Percentiles rank a stretch among this genome's conserved stretches.
These are phyloP conservation scores for Erythrocercus mccallii DNA, from an alignment of 2,113 vertebrate genomes.

Conservation along the genomic window DNA sequence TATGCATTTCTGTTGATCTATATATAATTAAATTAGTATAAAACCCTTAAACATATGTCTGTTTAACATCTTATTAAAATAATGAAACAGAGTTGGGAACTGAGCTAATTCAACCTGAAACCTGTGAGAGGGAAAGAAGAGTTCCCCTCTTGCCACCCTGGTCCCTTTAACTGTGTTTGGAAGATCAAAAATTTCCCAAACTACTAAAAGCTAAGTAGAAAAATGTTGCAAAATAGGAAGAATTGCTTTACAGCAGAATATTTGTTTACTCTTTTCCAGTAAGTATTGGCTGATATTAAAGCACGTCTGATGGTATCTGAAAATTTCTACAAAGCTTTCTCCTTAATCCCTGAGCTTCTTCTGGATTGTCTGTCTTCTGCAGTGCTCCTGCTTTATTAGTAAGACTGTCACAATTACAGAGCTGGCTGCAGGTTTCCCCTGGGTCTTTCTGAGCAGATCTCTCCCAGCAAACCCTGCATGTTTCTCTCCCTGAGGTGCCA, in stretches of 20 bases:
- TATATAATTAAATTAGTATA: constrained; percentile 14
- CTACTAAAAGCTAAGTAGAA: not conserved
- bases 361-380: not conserved
- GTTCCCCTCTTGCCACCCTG: too few relatives aligned
- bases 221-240: not conserved
- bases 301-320: not conserved
- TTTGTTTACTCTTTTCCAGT: not conserved
- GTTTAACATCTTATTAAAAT: constrained; percentile 40
- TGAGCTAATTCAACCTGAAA: constrained; percentile 12
- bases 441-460: not conserved
- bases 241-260: not conserved
- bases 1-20: constrained; percentile 35
- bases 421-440: not conserved
- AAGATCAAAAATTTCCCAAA: not conserved
- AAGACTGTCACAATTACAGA: not conserved
- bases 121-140: not conserved
- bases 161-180: not conserved
- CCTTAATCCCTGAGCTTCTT: constrained; percentile 14
- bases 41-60: constrained; percentile 32
- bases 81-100: not conserved
- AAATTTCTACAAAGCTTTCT: constrained; percentile 31
- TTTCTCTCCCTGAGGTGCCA: not conserved
- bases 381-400: constrained; percentile 15
- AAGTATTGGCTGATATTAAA: not conserved
- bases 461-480: not conserved